Percentiles rank a stretch among this genome's conserved stretches.
Evolutionary conservation across 2,888 invertebrate genomes (phyloP).

Genomic region (Agrochola macilenta): DNA sequence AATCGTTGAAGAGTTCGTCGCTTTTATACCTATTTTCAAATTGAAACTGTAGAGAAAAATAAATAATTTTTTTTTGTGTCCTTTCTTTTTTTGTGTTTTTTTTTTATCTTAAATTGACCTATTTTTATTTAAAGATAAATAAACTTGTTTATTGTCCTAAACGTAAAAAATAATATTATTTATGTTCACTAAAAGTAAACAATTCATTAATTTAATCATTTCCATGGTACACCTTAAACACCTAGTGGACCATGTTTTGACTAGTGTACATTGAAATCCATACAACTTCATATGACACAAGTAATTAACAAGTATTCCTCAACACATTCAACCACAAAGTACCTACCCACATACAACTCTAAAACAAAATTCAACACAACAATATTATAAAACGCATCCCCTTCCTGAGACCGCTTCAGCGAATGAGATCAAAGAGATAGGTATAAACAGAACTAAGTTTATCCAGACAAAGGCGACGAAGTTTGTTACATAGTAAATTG

Average conservation of each 20-base stretch:
- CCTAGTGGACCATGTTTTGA: too few species aligned
- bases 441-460: constrained; percentile 50
- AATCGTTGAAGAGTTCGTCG: background rate
- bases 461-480: constrained; percentile 25
- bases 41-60: too few species aligned
- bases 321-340: constrained; percentile 16
- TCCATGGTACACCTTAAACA: too few species aligned
- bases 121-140: too few species aligned
- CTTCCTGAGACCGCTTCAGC: constrained; percentile 12
- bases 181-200: too few species aligned
- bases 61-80: too few species aligned
- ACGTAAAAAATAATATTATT: too few species aligned
- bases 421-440: constrained; percentile 52
- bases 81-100: too few species aligned
- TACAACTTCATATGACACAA: background rate
- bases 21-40: background rate
- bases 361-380: constrained; percentile 22
- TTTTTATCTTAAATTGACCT: too few species aligned
- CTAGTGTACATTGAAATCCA: background rate
- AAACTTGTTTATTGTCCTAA: too few species aligned
- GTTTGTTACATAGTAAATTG: constrained; percentile 39
- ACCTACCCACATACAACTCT: background rate
- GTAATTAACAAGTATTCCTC: background rate
- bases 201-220: too few species aligned
- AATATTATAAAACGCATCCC: constrained; percentile 39